phyloP scores from a whole-genome alignment of 2,797 vertebrate genomes.

The Poeciliopsis gracilis region DNA sequence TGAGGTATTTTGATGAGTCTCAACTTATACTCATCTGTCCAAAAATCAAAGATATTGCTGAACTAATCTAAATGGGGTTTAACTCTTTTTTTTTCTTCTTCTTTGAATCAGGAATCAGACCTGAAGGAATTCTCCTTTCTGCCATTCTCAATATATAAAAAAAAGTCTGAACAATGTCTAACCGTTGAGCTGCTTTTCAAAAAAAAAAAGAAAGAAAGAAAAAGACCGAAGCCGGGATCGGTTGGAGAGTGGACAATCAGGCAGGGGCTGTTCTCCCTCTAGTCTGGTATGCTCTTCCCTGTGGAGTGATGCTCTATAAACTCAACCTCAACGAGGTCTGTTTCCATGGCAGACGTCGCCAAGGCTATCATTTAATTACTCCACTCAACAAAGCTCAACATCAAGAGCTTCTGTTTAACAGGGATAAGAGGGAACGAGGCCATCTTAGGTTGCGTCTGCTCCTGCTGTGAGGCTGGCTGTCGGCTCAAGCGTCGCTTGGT shows the following conservation, averaged over 20 bases:
- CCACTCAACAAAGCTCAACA: conserved; percentile 69
- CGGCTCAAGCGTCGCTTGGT: conserved; percentile 48
- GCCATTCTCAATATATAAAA: conserved; percentile 13
- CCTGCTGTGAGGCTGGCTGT: conserved; percentile 59
- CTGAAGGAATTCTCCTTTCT: conserved; percentile 1
- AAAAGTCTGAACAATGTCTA: conserved; percentile 25
- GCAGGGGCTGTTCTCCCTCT: conserved; percentile 32
- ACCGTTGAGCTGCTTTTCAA: conserved; percentile 21
- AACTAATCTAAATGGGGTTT: background rate
- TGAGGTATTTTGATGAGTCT: background rate
- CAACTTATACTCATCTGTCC: background rate
- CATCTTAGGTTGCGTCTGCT: conserved; percentile 53
- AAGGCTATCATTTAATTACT: conserved; percentile 69
- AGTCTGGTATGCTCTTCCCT: conserved; percentile 47
- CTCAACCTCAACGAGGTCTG: conserved; percentile 51
- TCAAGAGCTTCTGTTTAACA: conserved; percentile 62
- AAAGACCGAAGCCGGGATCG: conserved; percentile 13
- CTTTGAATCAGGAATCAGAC: background rate
- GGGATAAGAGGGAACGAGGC: conserved; percentile 36
- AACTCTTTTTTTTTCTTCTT: background rate
- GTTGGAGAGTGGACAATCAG: conserved; percentile 24
- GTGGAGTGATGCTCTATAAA: conserved; percentile 59
- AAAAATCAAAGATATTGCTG: background rate
- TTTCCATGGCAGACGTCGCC: conserved; percentile 59
- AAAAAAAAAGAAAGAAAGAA: background rate